These are phyloP conservation scores for Catharus bicknelli DNA, from an alignment of 2,113 vertebrate species.

Conservation along the genomic window DNA sequence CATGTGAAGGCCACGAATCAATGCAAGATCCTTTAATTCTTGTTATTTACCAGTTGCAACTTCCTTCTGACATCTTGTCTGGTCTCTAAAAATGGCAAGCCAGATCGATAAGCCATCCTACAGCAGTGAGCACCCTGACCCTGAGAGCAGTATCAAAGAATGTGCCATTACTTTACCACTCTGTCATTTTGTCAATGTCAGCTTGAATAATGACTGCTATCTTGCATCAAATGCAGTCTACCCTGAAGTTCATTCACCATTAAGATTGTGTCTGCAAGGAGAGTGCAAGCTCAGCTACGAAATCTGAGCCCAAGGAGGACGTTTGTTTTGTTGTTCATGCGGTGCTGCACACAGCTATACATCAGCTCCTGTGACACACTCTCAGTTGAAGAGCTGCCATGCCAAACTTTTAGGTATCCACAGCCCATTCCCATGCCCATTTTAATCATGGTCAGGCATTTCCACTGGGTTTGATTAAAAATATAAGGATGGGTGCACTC, in stretches of 20 bases:
- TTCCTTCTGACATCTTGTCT: slow-evolving; percentile 50
- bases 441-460: background rate
- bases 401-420: background rate
- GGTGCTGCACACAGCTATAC: background rate
- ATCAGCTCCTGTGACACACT: background rate
- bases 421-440: background rate
- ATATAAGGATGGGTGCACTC: background rate
- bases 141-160: slow-evolving; percentile 61
- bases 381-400: background rate
- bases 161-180: slow-evolving; percentile 44
- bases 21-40: slow-evolving; percentile 35
- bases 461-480: slow-evolving; percentile 4
- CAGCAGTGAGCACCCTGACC: slow-evolving; percentile 50
- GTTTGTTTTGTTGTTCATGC: slow-evolving; percentile 24
- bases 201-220: slow-evolving; percentile 64
- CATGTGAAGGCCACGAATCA: background rate
- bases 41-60: slow-evolving; percentile 9
- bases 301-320: slow-evolving; percentile 20
- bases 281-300: slow-evolving; percentile 64
- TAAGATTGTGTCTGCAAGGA: slow-evolving; percentile 10
- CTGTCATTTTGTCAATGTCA: slow-evolving; percentile 69
- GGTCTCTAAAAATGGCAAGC: slow-evolving; percentile 45
- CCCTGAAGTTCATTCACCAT: slow-evolving; percentile 62
- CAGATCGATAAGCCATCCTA: slow-evolving; percentile 3
- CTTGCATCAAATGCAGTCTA: slow-evolving; percentile 66